Evolutionary conservation across 2,888 invertebrate species (phyloP).

Genomic region (Xestia sexstrigata): DNA sequence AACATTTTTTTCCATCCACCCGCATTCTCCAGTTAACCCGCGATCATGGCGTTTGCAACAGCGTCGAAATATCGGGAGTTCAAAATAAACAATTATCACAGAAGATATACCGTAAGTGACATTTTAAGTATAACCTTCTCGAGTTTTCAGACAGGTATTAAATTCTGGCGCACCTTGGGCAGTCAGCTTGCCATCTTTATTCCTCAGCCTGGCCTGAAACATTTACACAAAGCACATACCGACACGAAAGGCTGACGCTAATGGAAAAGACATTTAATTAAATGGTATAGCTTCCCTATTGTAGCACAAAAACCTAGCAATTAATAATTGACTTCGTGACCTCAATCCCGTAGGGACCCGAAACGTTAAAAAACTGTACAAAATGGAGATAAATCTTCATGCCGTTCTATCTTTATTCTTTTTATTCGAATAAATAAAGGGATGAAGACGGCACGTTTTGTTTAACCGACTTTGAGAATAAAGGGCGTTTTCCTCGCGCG

Average conservation of each 20-base stretch:
- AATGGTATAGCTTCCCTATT: conserved; percentile 6
- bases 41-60: too few relatives aligned
- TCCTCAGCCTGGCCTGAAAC: background rate
- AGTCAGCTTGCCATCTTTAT: background rate
- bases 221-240: background rate
- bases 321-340: conserved; percentile 61
- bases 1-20: too few relatives aligned
- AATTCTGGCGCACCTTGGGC: background rate
- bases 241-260: background rate
- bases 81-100: too few relatives aligned
- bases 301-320: conserved; percentile 41
- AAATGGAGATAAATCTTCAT: conserved; percentile 63
- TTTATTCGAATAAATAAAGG: conserved; percentile 59
- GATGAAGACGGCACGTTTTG: conserved; percentile 51
- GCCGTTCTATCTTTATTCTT: conserved; percentile 44
- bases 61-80: too few relatives aligned
- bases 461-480: conserved; percentile 51
- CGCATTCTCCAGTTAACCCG: too few relatives aligned
- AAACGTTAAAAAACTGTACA: conserved; percentile 57
- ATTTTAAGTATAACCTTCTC: too few relatives aligned
- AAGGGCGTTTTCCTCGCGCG: background rate
- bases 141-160: background rate
- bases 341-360: conserved; percentile 42
- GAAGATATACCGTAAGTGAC: too few relatives aligned
- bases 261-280: conserved; percentile 27